Evolutionary conservation across 2,888 invertebrate genomes (phyloP).

Genomic region (Linnaemya vulpina): DNA sequence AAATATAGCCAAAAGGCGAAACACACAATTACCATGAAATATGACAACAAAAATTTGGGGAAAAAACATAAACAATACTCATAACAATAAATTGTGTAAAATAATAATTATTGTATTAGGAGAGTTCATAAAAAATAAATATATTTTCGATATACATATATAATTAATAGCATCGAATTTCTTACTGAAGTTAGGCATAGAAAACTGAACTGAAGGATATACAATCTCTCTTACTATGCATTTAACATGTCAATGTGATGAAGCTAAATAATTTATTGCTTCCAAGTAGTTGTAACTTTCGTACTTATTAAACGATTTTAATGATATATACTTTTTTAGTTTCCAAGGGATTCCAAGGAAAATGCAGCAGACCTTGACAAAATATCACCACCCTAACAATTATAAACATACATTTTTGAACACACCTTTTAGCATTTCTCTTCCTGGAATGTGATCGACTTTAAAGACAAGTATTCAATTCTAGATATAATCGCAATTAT

Average conservation of each 20-base stretch:
- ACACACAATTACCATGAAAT: conserved; percentile 36
- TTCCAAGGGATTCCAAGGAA: too few relatives aligned
- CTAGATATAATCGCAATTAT: conserved; percentile 62
- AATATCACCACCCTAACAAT: conserved; percentile 37
- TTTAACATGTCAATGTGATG: too few relatives aligned
- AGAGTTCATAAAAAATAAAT: neutral
- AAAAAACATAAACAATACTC: conserved; percentile 30
- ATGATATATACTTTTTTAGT: too few relatives aligned
- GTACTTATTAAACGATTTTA: too few relatives aligned
- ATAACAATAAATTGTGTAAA: conserved; percentile 46
- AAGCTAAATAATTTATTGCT: too few relatives aligned
- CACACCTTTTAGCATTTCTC: conserved; percentile 13
- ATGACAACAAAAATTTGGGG: conserved; percentile 15
- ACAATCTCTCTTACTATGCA: too few relatives aligned
- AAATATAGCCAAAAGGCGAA: conserved; percentile 54
- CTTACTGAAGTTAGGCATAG: too few relatives aligned
- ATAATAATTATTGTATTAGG: conserved; percentile 29
- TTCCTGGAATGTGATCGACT: conserved; percentile 12
- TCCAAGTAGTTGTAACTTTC: too few relatives aligned
- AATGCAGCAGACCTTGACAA: neutral
- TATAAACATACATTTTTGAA: conserved; percentile 10
- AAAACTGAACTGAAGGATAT: too few relatives aligned
- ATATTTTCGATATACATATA: too few relatives aligned
- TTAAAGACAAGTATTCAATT: conserved; percentile 56
- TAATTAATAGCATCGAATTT: too few relatives aligned